A percentile compares a stretch with the other conserved stretches of the same genome.
phyloP scores from a whole-genome alignment of 2,113 vertebrate species.

The Thamnaconus septentrionalis region DNA sequence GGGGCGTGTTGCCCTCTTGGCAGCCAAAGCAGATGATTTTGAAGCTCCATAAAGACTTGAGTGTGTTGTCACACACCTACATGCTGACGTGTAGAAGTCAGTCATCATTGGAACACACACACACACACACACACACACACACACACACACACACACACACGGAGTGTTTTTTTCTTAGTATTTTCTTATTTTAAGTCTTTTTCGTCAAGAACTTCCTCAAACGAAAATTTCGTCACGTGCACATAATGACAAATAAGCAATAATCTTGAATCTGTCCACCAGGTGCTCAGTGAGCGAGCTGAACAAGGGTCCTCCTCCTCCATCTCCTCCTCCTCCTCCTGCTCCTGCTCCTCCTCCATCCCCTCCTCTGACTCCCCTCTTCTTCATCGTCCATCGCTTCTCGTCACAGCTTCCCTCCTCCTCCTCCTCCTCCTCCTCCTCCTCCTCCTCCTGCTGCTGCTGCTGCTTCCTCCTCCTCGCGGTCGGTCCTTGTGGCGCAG shows the following conservation, averaged over 20 bases:
- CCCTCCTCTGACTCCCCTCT: constrained; percentile 11
- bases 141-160: not conserved
- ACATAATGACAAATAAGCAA: too few relatives aligned
- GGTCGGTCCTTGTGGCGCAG: constrained; percentile 26
- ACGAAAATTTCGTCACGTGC: not conserved
- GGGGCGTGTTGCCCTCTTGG: constrained; percentile 22
- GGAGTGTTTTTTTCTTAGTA: not conserved
- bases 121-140: too few relatives aligned
- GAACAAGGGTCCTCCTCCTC: not conserved
- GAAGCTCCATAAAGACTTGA: too few relatives aligned
- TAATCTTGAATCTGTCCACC: too few relatives aligned
- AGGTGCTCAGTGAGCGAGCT: too few relatives aligned
- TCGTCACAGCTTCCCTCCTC: constrained; percentile 1
- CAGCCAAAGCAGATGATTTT: not conserved
- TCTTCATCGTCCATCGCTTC: constrained; percentile 4
- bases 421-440: constrained; percentile 43
- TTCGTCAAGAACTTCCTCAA: too few relatives aligned
- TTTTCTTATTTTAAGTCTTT: not conserved
- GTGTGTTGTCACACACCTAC: too few relatives aligned
- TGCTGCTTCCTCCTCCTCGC: constrained; percentile 30
- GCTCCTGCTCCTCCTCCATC: constrained; percentile 4
- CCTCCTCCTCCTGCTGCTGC: constrained; percentile 26
- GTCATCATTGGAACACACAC: too few relatives aligned
- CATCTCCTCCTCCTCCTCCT: constrained; percentile 44
- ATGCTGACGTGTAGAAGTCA: too few relatives aligned